Base-by-base conservation (phyloP, 1,140 invertebrate genomes). In the Drosophila kohkoa region DNA sequence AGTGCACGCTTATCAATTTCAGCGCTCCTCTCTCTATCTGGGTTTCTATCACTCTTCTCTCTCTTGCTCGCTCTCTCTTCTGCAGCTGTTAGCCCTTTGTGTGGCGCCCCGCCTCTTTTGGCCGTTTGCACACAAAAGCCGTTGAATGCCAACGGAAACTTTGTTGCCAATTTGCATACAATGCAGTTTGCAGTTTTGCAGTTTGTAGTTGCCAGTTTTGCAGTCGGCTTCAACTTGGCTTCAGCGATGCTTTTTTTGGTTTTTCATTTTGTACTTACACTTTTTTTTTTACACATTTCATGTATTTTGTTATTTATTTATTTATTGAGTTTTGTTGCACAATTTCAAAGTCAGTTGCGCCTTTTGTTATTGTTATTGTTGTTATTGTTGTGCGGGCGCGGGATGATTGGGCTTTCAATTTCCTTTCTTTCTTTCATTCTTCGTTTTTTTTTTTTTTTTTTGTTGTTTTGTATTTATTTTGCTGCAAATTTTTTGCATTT, bases 81-180 rank as follows among this genome's bases (percentile, higher is more conserved):
- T 7, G 28, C 43, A 32, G 7, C 52, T 54, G 6, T 57, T 35
- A 11, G 25, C 51, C 64, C 38, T 41, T 48, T 49, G 48, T 49
- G 16, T 7, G 25, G 6, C 3, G 5, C 5, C 35, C 35, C 7
- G 25, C 28, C 13, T 11, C n/a, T 8, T 4, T 32, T 15, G 28
- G 51, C 11, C 41, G 41, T 52, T 28, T 52, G 49, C 54, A 41
- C 43, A 55, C 64, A 55, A 66, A 30, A 46, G 43, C 43, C 51
- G 32, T 8, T 64, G 30, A 62, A 72, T 66, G 69, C 48, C 49
- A 63, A 20, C 79, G 62, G 57, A 76, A 87, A 82, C 52, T 76
- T 82, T 75, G 72, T 72, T 71, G 71, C 45, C 79, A 82, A 87
- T 88, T 87, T 88, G 83, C 83, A 82, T 88, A 68, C 73, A 88